phyloP scores from a whole-genome alignment of 2,113 vertebrate genomes.

The Percopsis transmontana region DNA sequence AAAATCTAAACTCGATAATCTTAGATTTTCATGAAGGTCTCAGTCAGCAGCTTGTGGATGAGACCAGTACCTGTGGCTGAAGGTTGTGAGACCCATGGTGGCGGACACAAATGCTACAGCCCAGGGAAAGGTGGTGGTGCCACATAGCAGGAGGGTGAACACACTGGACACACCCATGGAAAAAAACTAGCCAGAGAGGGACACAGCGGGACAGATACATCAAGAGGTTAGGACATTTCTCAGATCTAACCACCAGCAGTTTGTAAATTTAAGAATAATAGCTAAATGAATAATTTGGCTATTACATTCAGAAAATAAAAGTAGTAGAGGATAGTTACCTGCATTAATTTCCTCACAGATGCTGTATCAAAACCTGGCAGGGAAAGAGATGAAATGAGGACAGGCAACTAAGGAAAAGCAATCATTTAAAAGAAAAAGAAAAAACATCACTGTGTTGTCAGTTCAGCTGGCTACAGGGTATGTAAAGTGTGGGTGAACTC shows the following conservation, averaged over 20 bases:
- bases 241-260: neutral
- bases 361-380: conserved; percentile 86
- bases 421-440: too few relatives aligned
- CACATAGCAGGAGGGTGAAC: conserved; percentile 87
- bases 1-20: too few relatives aligned
- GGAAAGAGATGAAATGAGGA: conserved; percentile 19
- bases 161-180: conserved; percentile 90
- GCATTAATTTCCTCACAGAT: conserved; percentile 92
- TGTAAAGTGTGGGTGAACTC: neutral
- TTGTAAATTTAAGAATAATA: neutral
- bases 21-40: neutral
- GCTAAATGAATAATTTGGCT: neutral
- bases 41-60: neutral
- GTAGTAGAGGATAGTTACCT: conserved; percentile 77
- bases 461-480: neutral
- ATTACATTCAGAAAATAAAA: neutral
- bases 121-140: conserved; percentile 83
- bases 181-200: conserved; percentile 78
- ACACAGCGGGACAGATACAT: conserved; percentile 13
- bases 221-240: conserved; percentile 5
- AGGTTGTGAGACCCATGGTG: conserved; percentile 90
- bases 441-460: neutral
- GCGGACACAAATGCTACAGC: conserved; percentile 88
- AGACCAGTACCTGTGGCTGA: conserved; percentile 88
- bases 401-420: neutral